These are phyloP conservation scores for Perodicticus potto DNA, from an alignment of 2,797 vertebrate genomes.

Conservation along the genomic window DNA sequence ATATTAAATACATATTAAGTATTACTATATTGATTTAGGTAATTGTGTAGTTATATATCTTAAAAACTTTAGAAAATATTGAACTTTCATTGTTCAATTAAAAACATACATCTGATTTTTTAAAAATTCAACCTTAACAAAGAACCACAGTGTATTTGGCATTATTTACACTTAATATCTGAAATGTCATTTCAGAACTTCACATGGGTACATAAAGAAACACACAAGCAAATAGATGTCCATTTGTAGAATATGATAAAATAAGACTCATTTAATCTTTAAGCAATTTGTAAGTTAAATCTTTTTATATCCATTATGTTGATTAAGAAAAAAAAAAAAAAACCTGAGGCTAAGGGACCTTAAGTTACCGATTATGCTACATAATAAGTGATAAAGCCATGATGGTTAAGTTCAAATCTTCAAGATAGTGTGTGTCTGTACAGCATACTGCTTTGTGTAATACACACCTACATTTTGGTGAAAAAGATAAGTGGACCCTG, in stretches of 20 bases:
- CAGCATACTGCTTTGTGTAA: neutral
- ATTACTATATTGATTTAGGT: neutral
- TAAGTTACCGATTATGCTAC: neutral
- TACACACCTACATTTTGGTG: neutral
- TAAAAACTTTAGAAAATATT: neutral
- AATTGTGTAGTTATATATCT: neutral
- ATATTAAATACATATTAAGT: neutral
- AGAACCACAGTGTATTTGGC: neutral
- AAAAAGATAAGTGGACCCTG: neutral
- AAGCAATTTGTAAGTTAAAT: constrained; percentile 6
- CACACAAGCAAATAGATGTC: neutral
- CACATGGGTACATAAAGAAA: neutral
- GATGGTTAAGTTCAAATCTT: neutral
- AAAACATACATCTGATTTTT: neutral
- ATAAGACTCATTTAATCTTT: neutral
- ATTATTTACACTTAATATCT: neutral
- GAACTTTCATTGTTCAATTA: neutral
- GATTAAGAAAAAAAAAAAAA: neutral
- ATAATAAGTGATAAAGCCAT: neutral
- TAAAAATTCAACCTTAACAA: neutral
- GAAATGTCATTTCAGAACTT: neutral
- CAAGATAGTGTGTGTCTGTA: no score
- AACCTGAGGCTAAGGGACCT: neutral
- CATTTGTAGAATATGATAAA: neutral
- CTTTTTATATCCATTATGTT: neutral